Evolutionary conservation across 2,113 vertebrate genomes (phyloP).

Genomic region (Pollimyrus isidori): DNA sequence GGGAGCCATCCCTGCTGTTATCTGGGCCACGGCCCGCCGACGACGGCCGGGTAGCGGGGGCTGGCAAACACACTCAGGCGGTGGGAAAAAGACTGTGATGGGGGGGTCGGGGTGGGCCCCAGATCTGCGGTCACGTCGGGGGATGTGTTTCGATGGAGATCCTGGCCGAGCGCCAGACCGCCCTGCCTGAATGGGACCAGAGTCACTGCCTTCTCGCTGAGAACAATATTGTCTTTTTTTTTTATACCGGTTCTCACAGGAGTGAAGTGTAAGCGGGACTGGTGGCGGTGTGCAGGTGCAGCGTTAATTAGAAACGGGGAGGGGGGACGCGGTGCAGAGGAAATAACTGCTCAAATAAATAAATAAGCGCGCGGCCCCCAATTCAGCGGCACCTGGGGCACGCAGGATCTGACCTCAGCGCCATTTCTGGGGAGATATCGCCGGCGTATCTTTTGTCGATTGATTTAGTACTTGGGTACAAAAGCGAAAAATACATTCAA

Average conservation of each 20-base stretch:
- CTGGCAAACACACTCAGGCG: background rate
- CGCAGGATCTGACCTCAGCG: background rate
- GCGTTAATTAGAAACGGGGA: conserved; percentile 60
- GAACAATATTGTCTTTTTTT: conserved; percentile 41
- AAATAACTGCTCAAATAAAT: conserved; percentile 26
- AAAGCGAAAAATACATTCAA: background rate
- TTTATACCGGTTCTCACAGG: conserved; percentile 32
- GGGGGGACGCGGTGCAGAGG: conserved; percentile 19
- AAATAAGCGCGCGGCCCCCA: background rate
- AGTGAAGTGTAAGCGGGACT: conserved; percentile 15
- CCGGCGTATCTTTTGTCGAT: background rate
- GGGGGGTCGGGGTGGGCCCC: conserved; percentile 31
- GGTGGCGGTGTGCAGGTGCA: conserved; percentile 48
- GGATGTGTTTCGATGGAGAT: conserved; percentile 28
- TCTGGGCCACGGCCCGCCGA: conserved; percentile 14
- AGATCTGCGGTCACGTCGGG: conserved; percentile 33
- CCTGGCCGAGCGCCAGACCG: conserved; percentile 48
- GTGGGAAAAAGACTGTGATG: background rate
- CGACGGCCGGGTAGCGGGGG: conserved; percentile 6
- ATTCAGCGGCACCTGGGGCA: conserved; percentile 11
- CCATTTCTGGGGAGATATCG: background rate
- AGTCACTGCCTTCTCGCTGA: conserved; percentile 36
- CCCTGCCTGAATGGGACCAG: conserved; percentile 31
- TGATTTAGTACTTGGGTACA: background rate
- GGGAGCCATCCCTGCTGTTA: conserved; percentile 24